phyloP scores from a whole-genome alignment of 1,140 invertebrate species.

The Eumaeus atala region DNA sequence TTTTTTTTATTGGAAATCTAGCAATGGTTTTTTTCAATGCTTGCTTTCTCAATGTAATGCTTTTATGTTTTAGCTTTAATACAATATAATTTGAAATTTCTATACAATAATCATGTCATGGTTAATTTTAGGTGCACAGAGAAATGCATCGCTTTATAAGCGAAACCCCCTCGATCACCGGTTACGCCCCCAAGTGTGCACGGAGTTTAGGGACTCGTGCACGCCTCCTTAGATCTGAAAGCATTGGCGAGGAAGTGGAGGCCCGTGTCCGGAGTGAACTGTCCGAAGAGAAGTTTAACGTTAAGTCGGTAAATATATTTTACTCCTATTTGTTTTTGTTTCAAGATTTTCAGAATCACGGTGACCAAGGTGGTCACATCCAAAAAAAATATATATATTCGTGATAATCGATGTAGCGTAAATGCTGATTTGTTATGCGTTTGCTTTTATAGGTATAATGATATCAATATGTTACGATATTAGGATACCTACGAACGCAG shows the following conservation, averaged over 20 bases:
- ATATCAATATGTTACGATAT: too few relatives aligned
- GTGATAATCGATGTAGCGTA: too few relatives aligned
- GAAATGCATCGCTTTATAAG: conserved; percentile 80
- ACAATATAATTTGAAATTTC: not conserved
- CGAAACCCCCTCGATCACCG: conserved; percentile 24
- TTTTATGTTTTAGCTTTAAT: not conserved
- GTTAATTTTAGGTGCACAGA: conserved; percentile 82
- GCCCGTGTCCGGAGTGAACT: conserved; percentile 11
- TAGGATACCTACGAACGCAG: too few relatives aligned
- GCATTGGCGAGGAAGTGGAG: conserved; percentile 51
- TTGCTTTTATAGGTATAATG: too few relatives aligned
- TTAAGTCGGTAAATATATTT: conserved; percentile 26
- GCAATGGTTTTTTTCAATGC: not conserved
- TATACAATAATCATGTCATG: not conserved
- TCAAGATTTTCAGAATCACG: conserved; percentile 6
- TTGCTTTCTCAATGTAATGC: not conserved
- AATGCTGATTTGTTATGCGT: too few relatives aligned
- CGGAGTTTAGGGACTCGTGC: not conserved
- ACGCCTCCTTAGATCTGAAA: conserved; percentile 47
- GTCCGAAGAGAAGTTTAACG: conserved; percentile 18
- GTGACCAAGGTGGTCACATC: too few relatives aligned
- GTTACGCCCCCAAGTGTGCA: conserved; percentile 12
- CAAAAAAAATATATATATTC: too few relatives aligned
- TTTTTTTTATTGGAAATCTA: too few relatives aligned
- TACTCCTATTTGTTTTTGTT: too few relatives aligned